Conservation (phyloP, 2,888 invertebrate genomes). For the Dysmachus trigonus region DNA sequence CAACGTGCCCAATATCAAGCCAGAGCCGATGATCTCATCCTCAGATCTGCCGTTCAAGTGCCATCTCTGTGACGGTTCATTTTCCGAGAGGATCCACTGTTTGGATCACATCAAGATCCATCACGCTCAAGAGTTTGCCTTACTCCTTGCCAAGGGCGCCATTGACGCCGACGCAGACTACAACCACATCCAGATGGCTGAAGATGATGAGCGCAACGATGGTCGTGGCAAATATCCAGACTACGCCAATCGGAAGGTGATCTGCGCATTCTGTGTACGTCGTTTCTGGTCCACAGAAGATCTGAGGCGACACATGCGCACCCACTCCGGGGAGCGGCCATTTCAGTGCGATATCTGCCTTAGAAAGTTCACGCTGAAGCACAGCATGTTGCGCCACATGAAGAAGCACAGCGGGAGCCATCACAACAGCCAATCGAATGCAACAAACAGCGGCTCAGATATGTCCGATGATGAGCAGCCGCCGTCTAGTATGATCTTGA, state of each 20-base stretch:
- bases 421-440: conserved; percentile 59
- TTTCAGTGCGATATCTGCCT: conserved; percentile 91
- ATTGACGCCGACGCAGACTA: conserved; percentile 69
- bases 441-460: conserved; percentile 61
- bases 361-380: conserved; percentile 89
- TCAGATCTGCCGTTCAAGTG: conserved; percentile 88
- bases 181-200: conserved; percentile 60
- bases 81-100: conserved; percentile 80
- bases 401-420: conserved; percentile 83
- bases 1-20: conserved; percentile 38
- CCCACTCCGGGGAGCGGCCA: conserved; percentile 91
- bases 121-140: conserved; percentile 81
- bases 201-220: conserved; percentile 73
- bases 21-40: conserved; percentile 57
- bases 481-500: conserved; percentile 47
- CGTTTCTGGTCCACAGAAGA: conserved; percentile 97
- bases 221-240: conserved; percentile 84
- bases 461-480: conserved; percentile 63
- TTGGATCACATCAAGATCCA: conserved; percentile 80
- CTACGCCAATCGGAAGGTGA: conserved; percentile 86
- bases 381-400: conserved; percentile 92
- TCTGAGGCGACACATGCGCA: conserved; percentile 90
- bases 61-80: conserved; percentile 90
- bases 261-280: conserved; percentile 91
- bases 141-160: conserved; percentile 84